These are phyloP conservation scores for Brenthis daphne DNA, from an alignment of 2,888 invertebrate species.

Conservation along the genomic window DNA sequence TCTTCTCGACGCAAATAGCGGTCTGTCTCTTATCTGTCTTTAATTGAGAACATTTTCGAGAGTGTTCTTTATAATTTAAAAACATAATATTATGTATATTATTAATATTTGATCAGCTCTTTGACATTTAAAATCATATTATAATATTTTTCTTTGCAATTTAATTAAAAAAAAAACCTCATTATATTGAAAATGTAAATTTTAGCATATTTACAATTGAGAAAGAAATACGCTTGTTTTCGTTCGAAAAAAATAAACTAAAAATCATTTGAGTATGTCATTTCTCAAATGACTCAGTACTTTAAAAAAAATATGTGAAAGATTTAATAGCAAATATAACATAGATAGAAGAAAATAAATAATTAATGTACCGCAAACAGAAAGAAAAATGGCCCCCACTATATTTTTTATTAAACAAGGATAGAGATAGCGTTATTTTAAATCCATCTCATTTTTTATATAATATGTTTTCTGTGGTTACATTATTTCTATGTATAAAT, in stretches of 20 bases:
- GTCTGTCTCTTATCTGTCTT: background rate
- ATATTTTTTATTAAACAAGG: too few relatives aligned
- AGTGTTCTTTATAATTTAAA: too few relatives aligned
- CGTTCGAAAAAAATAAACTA: background rate
- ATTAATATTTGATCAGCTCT: too few relatives aligned
- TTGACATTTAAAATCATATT: background rate
- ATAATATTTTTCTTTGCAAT: background rate
- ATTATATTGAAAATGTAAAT: background rate
- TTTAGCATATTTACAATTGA: conserved; percentile 17
- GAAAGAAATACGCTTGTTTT: background rate
- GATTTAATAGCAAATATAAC: too few relatives aligned
- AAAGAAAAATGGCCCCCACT: too few relatives aligned
- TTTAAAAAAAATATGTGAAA: too few relatives aligned
- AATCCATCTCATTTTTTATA: background rate
- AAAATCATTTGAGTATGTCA: background rate
- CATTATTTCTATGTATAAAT: conserved; percentile 6
- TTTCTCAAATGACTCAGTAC: too few relatives aligned
- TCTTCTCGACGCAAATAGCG: background rate
- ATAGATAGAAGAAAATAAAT: too few relatives aligned
- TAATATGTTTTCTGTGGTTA: background rate
- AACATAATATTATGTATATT: too few relatives aligned
- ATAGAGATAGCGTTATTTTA: too few relatives aligned
- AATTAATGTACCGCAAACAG: too few relatives aligned
- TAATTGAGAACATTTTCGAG: too few relatives aligned
- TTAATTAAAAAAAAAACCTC: background rate